Percentiles rank a stretch among this genome's conserved stretches.
Evolutionary conservation across 2,888 invertebrate species (phyloP).

Genomic region (Plagodis pulveraria): DNA sequence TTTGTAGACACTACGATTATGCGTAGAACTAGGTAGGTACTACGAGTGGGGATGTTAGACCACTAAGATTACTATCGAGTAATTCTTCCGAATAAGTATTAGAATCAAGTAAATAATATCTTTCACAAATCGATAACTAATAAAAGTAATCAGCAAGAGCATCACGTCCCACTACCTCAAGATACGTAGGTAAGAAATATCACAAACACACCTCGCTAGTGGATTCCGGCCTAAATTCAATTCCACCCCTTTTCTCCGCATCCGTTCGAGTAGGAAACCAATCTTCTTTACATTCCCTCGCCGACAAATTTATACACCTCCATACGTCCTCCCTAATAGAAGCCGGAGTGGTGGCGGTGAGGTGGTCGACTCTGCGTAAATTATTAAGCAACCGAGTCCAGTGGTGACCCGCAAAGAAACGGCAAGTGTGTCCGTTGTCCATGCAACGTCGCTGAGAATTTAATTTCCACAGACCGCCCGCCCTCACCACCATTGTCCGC

Average conservation of each 20-base stretch:
- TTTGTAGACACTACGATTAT: constrained; percentile 12
- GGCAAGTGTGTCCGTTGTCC: constrained; percentile 65
- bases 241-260: constrained; percentile 76
- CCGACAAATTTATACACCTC: constrained; percentile 82
- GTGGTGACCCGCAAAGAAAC: constrained; percentile 68
- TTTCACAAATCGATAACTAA: constrained; percentile 53
- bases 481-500: constrained; percentile 81
- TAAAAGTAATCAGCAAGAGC: constrained; percentile 66
- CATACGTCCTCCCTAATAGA: constrained; percentile 73
- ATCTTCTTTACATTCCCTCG: constrained; percentile 83
- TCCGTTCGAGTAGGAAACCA: constrained; percentile 77
- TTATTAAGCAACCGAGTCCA: constrained; percentile 65
- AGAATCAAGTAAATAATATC: constrained; percentile 8
- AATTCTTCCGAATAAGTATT: too few relatives aligned
- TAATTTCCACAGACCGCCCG: constrained; percentile 80
- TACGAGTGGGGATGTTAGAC: too few relatives aligned
- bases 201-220: constrained; percentile 71
- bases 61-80: too few relatives aligned
- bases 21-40: neutral
- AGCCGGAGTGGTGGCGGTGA: constrained; percentile 42
- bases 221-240: constrained; percentile 80
- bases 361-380: constrained; percentile 55
- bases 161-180: constrained; percentile 62
- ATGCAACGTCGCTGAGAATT: constrained; percentile 74
- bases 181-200: constrained; percentile 71